Conservation (phyloP, 1,140 invertebrate species). For the Vanessa tameamea region DNA sequence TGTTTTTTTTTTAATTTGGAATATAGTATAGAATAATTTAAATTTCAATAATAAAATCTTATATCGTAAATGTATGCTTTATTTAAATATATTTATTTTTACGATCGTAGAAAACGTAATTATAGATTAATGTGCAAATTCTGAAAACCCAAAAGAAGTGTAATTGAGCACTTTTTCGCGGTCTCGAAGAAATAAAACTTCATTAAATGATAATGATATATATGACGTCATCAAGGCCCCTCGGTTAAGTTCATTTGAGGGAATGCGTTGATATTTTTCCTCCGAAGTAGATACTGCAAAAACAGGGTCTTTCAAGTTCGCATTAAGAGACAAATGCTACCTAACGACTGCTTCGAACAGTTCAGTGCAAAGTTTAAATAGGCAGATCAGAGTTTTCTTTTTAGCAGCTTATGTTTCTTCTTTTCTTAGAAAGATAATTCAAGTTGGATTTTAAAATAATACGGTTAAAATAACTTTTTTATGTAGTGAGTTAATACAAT, state of each 20-base stretch:
- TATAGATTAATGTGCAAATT: too few species aligned
- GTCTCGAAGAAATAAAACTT: neutral
- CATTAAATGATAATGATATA: neutral
- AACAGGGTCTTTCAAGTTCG: neutral
- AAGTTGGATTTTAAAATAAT: too few species aligned
- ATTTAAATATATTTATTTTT: too few species aligned
- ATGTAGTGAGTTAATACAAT: too few species aligned
- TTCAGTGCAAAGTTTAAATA: conserved; percentile 4
- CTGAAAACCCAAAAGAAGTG: neutral
- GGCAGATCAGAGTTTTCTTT: conserved; percentile 1
- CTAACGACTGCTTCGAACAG: neutral
- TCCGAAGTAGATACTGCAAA: neutral
- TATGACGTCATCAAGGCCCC: neutral
- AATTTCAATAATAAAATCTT: too few species aligned
- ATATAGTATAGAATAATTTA: too few species aligned
- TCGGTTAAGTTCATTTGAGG: neutral
- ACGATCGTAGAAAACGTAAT: too few species aligned
- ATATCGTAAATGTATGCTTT: too few species aligned
- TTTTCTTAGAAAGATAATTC: too few species aligned
- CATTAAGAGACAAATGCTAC: conserved; percentile 11
- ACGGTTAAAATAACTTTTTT: too few species aligned
- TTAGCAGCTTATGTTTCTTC: neutral
- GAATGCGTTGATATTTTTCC: conserved; percentile 7
- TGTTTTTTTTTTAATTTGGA: too few species aligned
- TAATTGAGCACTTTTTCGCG: neutral